Evolutionary conservation across 2,797 vertebrate genomes (phyloP).

Genomic region (Pelochelys cantorii): DNA sequence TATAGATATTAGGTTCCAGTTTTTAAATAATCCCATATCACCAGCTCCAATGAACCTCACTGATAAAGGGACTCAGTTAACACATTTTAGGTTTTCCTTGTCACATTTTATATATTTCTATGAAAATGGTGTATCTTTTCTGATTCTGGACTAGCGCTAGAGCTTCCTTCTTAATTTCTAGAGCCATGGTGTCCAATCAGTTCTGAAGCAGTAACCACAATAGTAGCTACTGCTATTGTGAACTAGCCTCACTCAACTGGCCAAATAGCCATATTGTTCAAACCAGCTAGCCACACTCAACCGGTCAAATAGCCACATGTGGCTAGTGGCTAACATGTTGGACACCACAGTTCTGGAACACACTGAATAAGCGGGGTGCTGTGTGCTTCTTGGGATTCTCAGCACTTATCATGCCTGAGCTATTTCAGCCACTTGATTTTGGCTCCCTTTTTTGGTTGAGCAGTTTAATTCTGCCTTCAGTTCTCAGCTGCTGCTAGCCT

Average conservation of each 20-base stretch:
- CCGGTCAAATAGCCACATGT: no score
- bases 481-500: neutral
- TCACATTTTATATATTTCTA: conserved; percentile 70
- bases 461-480: conserved; percentile 4
- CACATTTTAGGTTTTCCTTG: conserved; percentile 70
- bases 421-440: conserved; percentile 47
- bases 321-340: no score
- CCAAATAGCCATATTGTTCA: no score
- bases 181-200: neutral
- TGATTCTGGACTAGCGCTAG: conserved; percentile 60
- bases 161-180: conserved; percentile 63
- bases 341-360: neutral
- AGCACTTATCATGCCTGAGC: conserved; percentile 41
- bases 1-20: conserved; percentile 36
- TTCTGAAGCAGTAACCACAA: no score
- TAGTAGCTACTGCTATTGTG: no score
- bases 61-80: conserved; percentile 72
- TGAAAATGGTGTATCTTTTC: conserved; percentile 58
- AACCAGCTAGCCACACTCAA: no score
- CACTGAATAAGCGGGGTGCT: conserved; percentile 6
- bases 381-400: conserved; percentile 6
- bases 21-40: conserved; percentile 39
- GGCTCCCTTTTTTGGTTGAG: conserved; percentile 25
- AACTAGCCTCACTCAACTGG: no score
- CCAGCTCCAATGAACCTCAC: conserved; percentile 18